Percentiles rank a stretch among this genome's conserved stretches.
Conservation (phyloP, 1,140 invertebrate genomes). For the Drosophila pachea region DNA sequence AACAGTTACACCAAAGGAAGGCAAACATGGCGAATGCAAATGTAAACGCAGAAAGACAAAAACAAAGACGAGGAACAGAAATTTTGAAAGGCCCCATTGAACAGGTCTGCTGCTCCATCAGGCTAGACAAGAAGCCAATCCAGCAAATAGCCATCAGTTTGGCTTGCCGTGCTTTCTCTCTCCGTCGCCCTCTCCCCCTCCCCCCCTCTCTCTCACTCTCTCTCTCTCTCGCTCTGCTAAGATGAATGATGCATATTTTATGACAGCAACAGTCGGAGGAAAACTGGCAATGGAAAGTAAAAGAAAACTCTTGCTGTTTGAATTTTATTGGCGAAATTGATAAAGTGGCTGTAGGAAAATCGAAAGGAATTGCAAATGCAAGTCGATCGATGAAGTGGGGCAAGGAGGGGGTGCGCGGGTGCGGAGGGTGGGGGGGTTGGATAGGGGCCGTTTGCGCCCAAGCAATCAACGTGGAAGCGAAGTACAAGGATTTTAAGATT, state of each 20-base stretch:
- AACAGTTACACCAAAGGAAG: too few species aligned
- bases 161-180: too few species aligned
- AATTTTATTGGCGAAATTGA: constrained; percentile 56
- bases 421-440: neutral
- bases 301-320: constrained; percentile 36
- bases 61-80: neutral
- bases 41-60: neutral
- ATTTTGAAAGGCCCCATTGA: too few species aligned
- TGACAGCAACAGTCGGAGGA: constrained; percentile 5
- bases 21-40: too few species aligned
- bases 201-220: too few species aligned
- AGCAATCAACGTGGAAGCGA: constrained; percentile 35
- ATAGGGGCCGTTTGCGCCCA: neutral
- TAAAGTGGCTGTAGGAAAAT: constrained; percentile 48
- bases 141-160: constrained; percentile 17
- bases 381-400: constrained; percentile 18
- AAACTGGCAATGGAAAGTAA: constrained; percentile 9
- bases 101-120: neutral
- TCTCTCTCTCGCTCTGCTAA: neutral
- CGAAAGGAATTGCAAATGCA: constrained; percentile 44
- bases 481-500: constrained; percentile 40
- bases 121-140: neutral
- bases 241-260: constrained; percentile 48
- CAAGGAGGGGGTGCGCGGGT: neutral
- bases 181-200: too few species aligned